Base-by-base conservation (phyloP, 2,888 invertebrate species). In the Hybos culiciformis region DNA sequence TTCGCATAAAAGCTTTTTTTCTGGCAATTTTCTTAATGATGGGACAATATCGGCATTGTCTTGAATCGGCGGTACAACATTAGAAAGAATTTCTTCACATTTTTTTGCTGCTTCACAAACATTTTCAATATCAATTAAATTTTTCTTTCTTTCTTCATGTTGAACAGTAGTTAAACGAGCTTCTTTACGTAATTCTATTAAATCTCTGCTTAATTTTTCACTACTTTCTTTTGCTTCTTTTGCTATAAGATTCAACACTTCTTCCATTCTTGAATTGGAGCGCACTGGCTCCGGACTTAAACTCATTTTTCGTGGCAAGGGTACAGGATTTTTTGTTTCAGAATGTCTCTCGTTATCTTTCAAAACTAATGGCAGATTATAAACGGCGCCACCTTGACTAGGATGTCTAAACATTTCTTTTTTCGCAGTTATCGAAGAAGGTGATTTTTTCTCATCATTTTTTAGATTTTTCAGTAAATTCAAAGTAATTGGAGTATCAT, bases 201-300 rank as follows among this genome's bases (percentile, higher is more conserved):
- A 63, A 48, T 81, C 80, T 49, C 75, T 72, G n/a, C 75, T 76
- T 54, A 79, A 60, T 53, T 77, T 75, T 50, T 79, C 78, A 56
- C 80, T 81, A 36, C 80, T 80, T 56, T 80, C 80, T 66, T 78
- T 75, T 12, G 83, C 81, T 70, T 84, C 83, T 56, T 75, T 75
- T 11, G 82, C 82, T 46, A 84, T 70, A 59, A 79, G 77, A 53
- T 79, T 77, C 40, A 84, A 66, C 29, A 83, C 73, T 56, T 83
- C 81, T 60, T 83, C 81, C 60, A 83, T 64, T 46, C 71, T 68
- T 63, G 47, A 69, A 63, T 57, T 66, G 64, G 54, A 67, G 60
- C 60, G 70, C 65, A 50, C 66, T 59, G 64, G 70, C 52, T 67
- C 73, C 54, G 59, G 75, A 58, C 66, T 62, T 0, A 61, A 40